Evolutionary conservation across 2,113 vertebrate genomes (phyloP).

Genomic region (Calidris pygmaea): DNA sequence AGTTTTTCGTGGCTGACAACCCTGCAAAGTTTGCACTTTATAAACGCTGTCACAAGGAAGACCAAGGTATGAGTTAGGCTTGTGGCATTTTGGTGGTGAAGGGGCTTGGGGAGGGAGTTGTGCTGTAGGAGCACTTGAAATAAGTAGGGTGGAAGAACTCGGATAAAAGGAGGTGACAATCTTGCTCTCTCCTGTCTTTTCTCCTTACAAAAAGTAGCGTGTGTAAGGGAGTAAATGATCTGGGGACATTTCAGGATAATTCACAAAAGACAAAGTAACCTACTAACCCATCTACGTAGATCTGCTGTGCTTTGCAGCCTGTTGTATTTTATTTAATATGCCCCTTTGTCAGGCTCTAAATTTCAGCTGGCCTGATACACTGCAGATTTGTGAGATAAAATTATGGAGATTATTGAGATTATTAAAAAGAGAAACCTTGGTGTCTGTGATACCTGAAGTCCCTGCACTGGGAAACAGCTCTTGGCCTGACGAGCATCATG

Average conservation of each 20-base stretch:
- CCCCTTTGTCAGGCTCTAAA: neutral
- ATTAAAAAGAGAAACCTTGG: neutral
- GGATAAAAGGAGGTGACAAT: neutral
- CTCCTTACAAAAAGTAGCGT: neutral
- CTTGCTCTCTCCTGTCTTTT: neutral
- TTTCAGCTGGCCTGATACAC: neutral
- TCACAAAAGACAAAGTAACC: neutral
- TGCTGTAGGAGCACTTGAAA: neutral
- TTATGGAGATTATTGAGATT: neutral
- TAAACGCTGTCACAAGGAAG: conserved; percentile 89
- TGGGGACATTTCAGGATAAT: neutral
- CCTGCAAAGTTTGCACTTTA: conserved; percentile 96
- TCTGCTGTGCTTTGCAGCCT: neutral
- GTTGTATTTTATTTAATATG: neutral
- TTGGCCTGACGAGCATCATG: fast-evolving
- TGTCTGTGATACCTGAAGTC: neutral
- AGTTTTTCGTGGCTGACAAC: conserved; percentile 92
- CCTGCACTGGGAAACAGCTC: neutral
- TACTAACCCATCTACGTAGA: neutral
- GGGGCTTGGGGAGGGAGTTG: neutral
- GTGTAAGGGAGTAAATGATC: neutral
- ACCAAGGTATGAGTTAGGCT: conserved; percentile 84
- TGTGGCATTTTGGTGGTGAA: neutral
- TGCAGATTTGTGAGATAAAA: neutral
- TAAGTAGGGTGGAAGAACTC: neutral